Evolutionary conservation across 2,888 invertebrate genomes (phyloP), one percentile per base, ranked within the genome.

Genomic region (Sclerodermus sp.): DNA sequence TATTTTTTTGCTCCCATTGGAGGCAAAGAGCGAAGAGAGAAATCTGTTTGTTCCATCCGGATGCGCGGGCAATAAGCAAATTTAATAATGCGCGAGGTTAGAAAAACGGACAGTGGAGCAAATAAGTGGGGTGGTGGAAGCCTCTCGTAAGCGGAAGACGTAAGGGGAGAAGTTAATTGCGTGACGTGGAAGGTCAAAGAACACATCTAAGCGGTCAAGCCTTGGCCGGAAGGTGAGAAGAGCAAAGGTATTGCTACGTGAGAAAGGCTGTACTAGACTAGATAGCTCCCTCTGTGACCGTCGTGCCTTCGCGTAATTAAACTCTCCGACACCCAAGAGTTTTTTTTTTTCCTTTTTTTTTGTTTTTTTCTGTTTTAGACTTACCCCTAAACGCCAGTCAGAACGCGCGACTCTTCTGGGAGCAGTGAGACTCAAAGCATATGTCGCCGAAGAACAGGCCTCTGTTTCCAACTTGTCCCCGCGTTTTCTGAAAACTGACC

Each of bases 251-350:
- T n/a, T n/a, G n/a, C n/a, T n/a, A n/a, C 37, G 37, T 37, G n/a
- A 37, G n/a, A 54, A 47, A 32, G 49, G 40, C 13, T 54, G 53
- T 60, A 53, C 55, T 51, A 49, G 49, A 55, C 49, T 53, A 58
- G 61, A 64, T n/a, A n/a, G n/a, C 60, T 64, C 55, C 62, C 60
- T 53, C 55, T 56, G 59, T 55, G 53, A 57, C 58, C 63, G 62
- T 64, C 67, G 62, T 64, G 63, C 60, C 63, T 64, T 58, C 61
- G 55, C 63, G 67, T 73, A 73, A 72, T 71, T 72, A 70, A 72
- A 72, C 71, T 73, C 70, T 58, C 62, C 54, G 60, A 53, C 60
- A 54, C 56, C 52, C 61, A 55, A 60, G 44, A 63, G 50, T 18
- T 64, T 45, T 32, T 46, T 40, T 49, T 45, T 50, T 49, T 46